A percentile compares a stretch with the other conserved stretches of the same genome.
These are phyloP conservation scores for Cichlasoma orientale DNA, from an alignment of 2,797 vertebrate species.

Conservation along the genomic window DNA sequence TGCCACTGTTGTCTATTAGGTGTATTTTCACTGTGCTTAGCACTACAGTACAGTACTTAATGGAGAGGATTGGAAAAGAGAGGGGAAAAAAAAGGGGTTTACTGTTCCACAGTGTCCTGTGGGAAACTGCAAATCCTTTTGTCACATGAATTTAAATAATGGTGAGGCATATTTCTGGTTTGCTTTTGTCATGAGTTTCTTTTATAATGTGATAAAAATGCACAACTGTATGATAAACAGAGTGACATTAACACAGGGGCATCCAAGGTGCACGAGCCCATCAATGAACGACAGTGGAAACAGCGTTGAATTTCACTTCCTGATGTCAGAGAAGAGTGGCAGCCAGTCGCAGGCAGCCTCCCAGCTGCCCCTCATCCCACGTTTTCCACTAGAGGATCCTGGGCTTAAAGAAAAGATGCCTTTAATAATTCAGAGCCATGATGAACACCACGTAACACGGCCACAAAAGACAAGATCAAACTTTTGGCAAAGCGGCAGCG, in stretches of 20 bases:
- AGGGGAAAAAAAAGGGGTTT: conserved; percentile 17
- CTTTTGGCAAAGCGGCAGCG: conserved; percentile 74
- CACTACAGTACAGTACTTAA: conserved; percentile 62
- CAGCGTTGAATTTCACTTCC: conserved; percentile 82
- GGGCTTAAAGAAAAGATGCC: conserved; percentile 76
- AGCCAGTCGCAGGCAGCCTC: conserved; percentile 68
- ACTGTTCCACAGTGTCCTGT: not conserved
- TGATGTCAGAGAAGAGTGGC: conserved; percentile 70
- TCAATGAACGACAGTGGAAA: conserved; percentile 78
- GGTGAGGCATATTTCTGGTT: not conserved
- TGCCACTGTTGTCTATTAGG: conserved; percentile 79
- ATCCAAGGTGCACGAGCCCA: conserved; percentile 74
- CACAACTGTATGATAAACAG: conserved; percentile 17
- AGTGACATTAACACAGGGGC: conserved; percentile 65
- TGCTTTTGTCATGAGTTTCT: not conserved
- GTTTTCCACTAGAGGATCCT: conserved; percentile 77
- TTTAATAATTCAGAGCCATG: conserved; percentile 82
- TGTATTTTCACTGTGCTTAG: conserved; percentile 74
- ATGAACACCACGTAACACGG: conserved; percentile 75
- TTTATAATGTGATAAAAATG: no score
- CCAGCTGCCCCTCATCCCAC: conserved; percentile 79
- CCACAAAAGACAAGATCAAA: conserved; percentile 85
- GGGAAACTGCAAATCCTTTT: conserved; percentile 58
- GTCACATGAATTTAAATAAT: conserved; percentile 8
- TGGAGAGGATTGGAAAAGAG: conserved; percentile 34